A percentile compares a stretch with the other conserved stretches of the same genome.
Evolutionary conservation across 2,113 vertebrate species (phyloP).

Genomic region (Apodemus speciosus): DNA sequence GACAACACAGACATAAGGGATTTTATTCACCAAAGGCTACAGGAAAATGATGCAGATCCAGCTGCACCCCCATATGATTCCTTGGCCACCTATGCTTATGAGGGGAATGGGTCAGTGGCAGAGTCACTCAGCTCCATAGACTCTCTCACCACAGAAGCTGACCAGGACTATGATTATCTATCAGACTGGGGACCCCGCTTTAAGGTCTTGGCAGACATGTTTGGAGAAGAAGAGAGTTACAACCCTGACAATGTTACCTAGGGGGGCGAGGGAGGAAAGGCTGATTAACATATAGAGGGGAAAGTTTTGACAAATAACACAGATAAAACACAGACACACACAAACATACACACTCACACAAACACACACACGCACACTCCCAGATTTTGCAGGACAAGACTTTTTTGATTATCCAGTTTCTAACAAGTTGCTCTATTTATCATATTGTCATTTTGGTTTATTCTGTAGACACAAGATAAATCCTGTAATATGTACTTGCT

Average conservation of each 20-base stretch:
- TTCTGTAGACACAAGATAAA: slow-evolving; percentile 75
- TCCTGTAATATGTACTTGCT: slow-evolving; percentile 74
- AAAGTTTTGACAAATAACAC: slow-evolving; percentile 50
- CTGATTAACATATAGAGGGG: background rate
- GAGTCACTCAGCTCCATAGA: slow-evolving; percentile 97
- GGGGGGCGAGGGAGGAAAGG: background rate
- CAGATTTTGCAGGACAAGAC: slow-evolving; percentile 81
- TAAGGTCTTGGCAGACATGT: slow-evolving; percentile 96
- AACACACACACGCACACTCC: background rate
- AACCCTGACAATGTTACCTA: slow-evolving; percentile 88
- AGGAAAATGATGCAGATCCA: slow-evolving; percentile 93
- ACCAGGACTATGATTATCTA: slow-evolving; percentile 96
- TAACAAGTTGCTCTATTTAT: slow-evolving; percentile 84
- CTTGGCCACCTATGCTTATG: slow-evolving; percentile 96
- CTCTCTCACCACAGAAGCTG: slow-evolving; percentile 88
- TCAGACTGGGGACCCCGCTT: slow-evolving; percentile 97
- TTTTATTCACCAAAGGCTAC: slow-evolving; percentile 94
- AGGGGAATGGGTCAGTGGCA: slow-evolving; percentile 94
- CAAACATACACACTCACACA: background rate
- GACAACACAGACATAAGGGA: slow-evolving; percentile 94
- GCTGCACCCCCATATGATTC: slow-evolving; percentile 96
- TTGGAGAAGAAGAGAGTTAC: slow-evolving; percentile 91
- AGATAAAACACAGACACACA: slow-evolving; percentile 36
- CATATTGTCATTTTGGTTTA: slow-evolving; percentile 82
- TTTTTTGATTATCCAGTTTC: slow-evolving; percentile 79